Percentiles rank a stretch among this genome's conserved stretches.
Evolutionary conservation across 2,113 vertebrate genomes (phyloP).

Genomic region (Oncorhynchus gorbuscha): DNA sequence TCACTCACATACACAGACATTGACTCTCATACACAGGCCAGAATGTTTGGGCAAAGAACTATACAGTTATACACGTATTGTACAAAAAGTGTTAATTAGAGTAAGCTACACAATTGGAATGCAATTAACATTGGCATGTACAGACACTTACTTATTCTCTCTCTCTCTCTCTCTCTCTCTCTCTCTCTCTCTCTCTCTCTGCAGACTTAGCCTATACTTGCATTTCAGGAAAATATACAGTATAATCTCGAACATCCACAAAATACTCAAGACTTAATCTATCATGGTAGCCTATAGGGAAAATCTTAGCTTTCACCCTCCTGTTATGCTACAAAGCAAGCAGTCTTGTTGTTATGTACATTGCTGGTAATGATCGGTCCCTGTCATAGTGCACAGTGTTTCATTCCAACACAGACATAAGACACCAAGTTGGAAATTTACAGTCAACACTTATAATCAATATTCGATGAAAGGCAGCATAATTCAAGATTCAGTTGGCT

Average conservation of each 20-base stretch:
- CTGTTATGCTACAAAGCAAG: too few relatives aligned
- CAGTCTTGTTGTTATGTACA: neutral
- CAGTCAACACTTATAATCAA: constrained; percentile 22
- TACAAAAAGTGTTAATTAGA: constrained; percentile 7
- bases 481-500: constrained; percentile 21
- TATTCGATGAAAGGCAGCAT: constrained; percentile 33
- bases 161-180: too few relatives aligned
- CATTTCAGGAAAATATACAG: too few relatives aligned
- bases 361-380: neutral
- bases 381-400: neutral
- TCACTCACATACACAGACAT: constrained; percentile 34
- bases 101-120: too few relatives aligned
- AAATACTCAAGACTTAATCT: too few relatives aligned
- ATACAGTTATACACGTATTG: constrained; percentile 35
- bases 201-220: too few relatives aligned
- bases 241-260: too few relatives aligned
- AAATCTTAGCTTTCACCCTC: too few relatives aligned
- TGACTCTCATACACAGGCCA: constrained; percentile 27
- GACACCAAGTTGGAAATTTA: neutral
- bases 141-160: neutral
- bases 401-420: neutral
- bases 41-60: neutral
- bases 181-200: too few relatives aligned
- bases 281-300: too few relatives aligned
- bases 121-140: neutral